phyloP scores from a whole-genome alignment of 2,888 invertebrate species.

The Melolontha melolontha region DNA sequence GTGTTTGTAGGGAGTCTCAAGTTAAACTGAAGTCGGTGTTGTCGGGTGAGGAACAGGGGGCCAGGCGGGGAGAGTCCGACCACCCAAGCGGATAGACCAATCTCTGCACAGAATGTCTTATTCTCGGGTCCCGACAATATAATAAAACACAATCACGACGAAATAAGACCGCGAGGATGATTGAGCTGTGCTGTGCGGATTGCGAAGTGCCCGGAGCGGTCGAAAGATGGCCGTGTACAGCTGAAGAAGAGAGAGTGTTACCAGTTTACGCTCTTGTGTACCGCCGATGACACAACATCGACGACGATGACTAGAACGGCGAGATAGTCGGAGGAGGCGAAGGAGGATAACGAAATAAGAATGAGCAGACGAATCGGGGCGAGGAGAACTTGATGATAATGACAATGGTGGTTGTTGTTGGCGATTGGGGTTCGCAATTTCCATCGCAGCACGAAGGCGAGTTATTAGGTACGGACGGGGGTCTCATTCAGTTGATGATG shows the following conservation, averaged over 20 bases:
- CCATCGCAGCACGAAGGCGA: slow-evolving; percentile 39
- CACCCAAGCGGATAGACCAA: slow-evolving; percentile 67
- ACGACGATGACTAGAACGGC: slow-evolving; percentile 28
- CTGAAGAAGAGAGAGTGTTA: slow-evolving; percentile 31
- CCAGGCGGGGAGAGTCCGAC: slow-evolving; percentile 58
- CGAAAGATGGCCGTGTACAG: slow-evolving; percentile 50
- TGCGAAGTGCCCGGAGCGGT: slow-evolving; percentile 59
- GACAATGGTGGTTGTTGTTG: slow-evolving; percentile 41
- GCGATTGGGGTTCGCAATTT: slow-evolving; percentile 36
- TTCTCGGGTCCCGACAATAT: slow-evolving; percentile 63
- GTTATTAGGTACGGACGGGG: slow-evolving; percentile 26
- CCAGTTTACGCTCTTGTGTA: slow-evolving; percentile 33
- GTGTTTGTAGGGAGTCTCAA: slow-evolving; percentile 56
- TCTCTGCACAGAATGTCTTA: slow-evolving; percentile 66
- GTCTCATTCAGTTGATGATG: slow-evolving; percentile 2
- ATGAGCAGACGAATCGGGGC: neutral
- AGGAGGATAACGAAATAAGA: slow-evolving; percentile 11
- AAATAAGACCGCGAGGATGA: slow-evolving; percentile 64
- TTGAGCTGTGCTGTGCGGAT: slow-evolving; percentile 62
- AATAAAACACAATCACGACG: slow-evolving; percentile 65
- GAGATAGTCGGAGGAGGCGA: neutral
- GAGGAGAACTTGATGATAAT: slow-evolving; percentile 17
- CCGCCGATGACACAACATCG: slow-evolving; percentile 37
- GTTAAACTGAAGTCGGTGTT: slow-evolving; percentile 58
- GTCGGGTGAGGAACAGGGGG: slow-evolving; percentile 48